Conservation (phyloP, 2,113 vertebrate species). For the Jaculus jaculus region DNA sequence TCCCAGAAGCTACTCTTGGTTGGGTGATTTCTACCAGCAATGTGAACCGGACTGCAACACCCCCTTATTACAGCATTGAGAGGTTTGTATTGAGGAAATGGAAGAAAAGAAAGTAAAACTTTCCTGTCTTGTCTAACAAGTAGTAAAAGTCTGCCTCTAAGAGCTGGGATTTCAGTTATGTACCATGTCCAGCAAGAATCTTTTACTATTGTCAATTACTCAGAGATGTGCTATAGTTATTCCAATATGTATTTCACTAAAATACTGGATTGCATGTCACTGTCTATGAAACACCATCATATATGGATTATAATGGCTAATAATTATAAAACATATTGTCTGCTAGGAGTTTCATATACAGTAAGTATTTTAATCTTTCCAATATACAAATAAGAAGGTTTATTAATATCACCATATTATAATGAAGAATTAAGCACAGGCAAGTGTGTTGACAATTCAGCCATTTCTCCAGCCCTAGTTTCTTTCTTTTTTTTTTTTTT, state of each 20-base stretch:
- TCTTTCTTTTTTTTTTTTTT: no score
- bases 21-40: no score
- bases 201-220: neutral
- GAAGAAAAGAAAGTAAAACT: neutral
- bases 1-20: no score
- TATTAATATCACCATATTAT: neutral
- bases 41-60: no score
- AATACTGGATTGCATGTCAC: neutral
- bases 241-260: neutral
- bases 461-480: no score
- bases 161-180: neutral
- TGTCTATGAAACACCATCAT: neutral
- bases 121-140: neutral
- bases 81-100: neutral
- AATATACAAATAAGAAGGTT: neutral
- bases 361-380: conserved; percentile 7
- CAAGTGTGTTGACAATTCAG: no score
- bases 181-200: neutral
- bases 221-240: neutral
- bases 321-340: neutral
- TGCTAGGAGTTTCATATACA: neutral
- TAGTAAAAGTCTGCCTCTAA: neutral
- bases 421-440: neutral
- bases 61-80: neutral
- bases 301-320: neutral